Evolutionary conservation across 2,888 invertebrate genomes (phyloP).

Genomic region (Phrixothrix hirtus): DNA sequence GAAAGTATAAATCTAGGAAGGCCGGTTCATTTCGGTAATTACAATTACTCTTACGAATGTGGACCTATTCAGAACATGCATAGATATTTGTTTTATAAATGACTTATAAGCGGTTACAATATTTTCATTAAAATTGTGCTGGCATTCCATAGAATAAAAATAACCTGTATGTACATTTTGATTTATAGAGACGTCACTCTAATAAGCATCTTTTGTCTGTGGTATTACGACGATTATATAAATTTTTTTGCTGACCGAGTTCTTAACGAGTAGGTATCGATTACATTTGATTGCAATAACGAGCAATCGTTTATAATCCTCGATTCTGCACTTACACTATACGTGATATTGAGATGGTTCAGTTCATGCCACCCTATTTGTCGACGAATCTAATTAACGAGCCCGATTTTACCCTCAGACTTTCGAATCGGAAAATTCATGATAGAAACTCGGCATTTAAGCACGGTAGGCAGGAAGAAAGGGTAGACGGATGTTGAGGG

Average conservation of each 20-base stretch:
- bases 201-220: too few relatives aligned
- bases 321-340: background rate
- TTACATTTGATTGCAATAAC: conserved; percentile 1
- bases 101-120: too few relatives aligned
- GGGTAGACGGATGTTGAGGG: conserved; percentile 29
- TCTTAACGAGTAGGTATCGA: background rate
- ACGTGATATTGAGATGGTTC: conserved; percentile 17
- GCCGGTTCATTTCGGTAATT: too few relatives aligned
- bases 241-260: background rate
- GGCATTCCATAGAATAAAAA: too few relatives aligned
- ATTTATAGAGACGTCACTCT: too few relatives aligned
- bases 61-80: too few relatives aligned
- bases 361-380: conserved; percentile 22
- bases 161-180: too few relatives aligned
- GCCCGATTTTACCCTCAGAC: conserved; percentile 25
- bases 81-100: too few relatives aligned
- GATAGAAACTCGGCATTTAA: conserved; percentile 14
- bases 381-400: conserved; percentile 28
- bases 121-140: too few relatives aligned
- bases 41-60: too few relatives aligned
- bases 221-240: too few relatives aligned
- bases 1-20: too few relatives aligned
- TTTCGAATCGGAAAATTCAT: conserved; percentile 26
- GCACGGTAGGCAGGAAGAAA: conserved; percentile 22
- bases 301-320: background rate